Evolutionary conservation across 64 coral and sea anemone species (phyloP), one percentile per base, ranked within the genome.

Genomic region (Montipora foliosa): DNA sequence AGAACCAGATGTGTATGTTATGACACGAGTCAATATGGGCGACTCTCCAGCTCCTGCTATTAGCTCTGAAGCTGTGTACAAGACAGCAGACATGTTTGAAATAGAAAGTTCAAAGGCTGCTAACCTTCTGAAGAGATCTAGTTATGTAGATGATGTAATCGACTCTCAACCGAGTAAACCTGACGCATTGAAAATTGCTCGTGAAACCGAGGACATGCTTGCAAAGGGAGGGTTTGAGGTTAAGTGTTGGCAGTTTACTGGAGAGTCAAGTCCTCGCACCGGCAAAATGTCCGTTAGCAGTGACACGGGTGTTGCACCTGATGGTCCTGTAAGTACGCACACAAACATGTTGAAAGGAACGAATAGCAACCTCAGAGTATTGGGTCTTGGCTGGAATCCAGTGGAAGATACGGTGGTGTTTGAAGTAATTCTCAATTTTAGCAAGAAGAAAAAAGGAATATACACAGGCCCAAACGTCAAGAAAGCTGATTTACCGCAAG

Each of bases 181-280:
- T 29, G 79, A 55, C 37, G 84, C 91, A 60, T 45, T 87, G 72
- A 88, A 87, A 51, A 51, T 88, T 89, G 92, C 84, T 16, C 9
- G 16, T 19, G 86, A 94, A 89, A 67, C 86, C 12, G 92, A 83
- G 81, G 48, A 25, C 77, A 94, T 94, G 78, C 82, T 94, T 11
- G 76, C 86, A 10, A 94, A 94, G 73, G 92, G 86, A 94, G 92
- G 92, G 5, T 94, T 94, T 21, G 37, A 9, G 61, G 71, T 94
- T 14, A 94, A 94, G 87, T 94, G 92, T 84, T 89, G 86, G 87
- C 92, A 94, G 29, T 89, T 94, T 66, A 94, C 66, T 84, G 86
- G 87, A 62, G 86, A 94, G 44, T 76, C 92, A 17, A 75, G 62
- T 29, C 61, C 92, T 82, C 86, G 78, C 67, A 62, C 52, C 5